These are phyloP conservation scores for Istiophorus platypterus DNA, from an alignment of 2,113 vertebrate species.

Conservation along the genomic window DNA sequence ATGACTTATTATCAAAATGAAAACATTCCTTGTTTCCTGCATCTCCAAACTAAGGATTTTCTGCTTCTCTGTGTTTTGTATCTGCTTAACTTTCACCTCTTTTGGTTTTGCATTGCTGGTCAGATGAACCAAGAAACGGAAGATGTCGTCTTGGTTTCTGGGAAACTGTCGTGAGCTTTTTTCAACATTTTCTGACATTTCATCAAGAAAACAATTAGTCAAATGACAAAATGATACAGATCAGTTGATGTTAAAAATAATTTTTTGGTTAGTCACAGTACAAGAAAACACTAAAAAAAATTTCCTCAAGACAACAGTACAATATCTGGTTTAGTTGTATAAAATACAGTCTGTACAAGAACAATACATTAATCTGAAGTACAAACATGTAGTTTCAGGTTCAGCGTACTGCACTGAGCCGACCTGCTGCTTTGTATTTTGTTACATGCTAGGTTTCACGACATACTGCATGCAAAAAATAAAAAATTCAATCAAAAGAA, in stretches of 20 bases:
- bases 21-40: background rate
- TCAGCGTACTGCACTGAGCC: background rate
- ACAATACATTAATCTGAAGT: background rate
- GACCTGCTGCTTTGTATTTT: background rate
- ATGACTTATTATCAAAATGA: background rate
- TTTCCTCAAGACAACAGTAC: background rate
- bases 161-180: too few species aligned
- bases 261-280: background rate
- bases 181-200: too few species aligned
- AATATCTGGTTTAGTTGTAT: background rate
- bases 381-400: background rate
- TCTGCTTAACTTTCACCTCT: background rate
- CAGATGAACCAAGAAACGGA: too few species aligned
- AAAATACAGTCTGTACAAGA: background rate
- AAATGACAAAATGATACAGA: too few species aligned
- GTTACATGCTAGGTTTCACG: too few species aligned
- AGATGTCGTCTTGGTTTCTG: too few species aligned
- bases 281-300: background rate
- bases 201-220: too few species aligned
- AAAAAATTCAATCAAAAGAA: background rate
- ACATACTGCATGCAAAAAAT: background rate
- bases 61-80: background rate
- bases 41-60: background rate
- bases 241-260: too few species aligned
- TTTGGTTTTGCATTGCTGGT: background rate